Evolutionary conservation across 2,888 invertebrate species (phyloP).

Genomic region (Seladonia tumulorum): DNA sequence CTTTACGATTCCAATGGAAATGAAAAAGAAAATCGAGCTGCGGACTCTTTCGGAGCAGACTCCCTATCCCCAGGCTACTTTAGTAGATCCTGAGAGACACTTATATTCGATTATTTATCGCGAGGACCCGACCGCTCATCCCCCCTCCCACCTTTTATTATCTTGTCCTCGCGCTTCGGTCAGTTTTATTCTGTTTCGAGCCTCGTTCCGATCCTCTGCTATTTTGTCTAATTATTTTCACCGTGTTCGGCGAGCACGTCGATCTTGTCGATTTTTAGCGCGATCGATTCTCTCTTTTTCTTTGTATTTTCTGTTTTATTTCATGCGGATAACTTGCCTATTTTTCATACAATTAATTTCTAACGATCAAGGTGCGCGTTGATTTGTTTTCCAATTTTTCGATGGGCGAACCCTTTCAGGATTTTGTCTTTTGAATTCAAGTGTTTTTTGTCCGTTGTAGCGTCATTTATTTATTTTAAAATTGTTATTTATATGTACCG

Average conservation of each 20-base stretch:
- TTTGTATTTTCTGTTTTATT: background rate
- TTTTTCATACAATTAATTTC: background rate
- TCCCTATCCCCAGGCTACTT: background rate
- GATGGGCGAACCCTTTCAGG: too few species aligned
- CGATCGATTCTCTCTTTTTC: background rate
- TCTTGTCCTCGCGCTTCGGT: background rate
- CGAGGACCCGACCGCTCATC: background rate
- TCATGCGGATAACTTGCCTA: background rate
- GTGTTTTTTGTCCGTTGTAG: background rate
- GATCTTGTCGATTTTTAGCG: background rate
- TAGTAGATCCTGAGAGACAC: background rate
- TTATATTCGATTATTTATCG: constrained; percentile 1
- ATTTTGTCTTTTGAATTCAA: background rate
- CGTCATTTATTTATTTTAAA: background rate
- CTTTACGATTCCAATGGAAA: background rate
- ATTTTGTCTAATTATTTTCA: background rate
- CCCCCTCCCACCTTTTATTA: background rate
- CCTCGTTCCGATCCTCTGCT: background rate
- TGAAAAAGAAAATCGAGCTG: background rate
- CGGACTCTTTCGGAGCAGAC: background rate
- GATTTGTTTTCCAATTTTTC: background rate
- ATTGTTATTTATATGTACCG: background rate
- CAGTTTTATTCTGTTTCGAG: background rate
- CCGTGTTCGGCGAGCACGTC: background rate
- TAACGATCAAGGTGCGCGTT: background rate